Evolutionary conservation across 64 coral and sea anemone genomes (phyloP).

Genomic region (Stichodactyla mertensii): DNA sequence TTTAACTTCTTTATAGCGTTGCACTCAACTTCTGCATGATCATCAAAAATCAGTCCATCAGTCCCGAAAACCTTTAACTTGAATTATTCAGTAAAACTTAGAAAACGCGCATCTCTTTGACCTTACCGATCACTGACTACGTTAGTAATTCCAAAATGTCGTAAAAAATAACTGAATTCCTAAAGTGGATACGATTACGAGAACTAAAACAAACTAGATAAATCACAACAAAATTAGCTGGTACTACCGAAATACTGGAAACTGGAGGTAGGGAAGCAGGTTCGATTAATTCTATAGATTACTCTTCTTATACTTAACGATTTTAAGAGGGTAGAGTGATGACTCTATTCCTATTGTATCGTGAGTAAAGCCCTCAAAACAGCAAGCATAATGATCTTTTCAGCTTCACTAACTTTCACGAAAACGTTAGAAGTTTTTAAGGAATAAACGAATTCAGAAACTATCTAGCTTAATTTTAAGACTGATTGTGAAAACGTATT

Average conservation of each 20-base stretch:
- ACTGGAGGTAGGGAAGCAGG: neutral
- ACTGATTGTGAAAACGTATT: neutral
- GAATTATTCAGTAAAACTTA: neutral
- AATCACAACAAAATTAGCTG: neutral
- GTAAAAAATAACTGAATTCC: neutral
- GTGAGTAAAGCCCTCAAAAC: neutral
- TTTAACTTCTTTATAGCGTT: neutral
- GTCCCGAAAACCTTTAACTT: neutral
- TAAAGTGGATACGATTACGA: neutral
- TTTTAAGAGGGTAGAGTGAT: neutral
- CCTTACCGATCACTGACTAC: neutral
- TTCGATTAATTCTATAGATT: neutral
- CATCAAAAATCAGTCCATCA: neutral
- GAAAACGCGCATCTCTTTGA: neutral
- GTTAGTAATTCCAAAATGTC: no score
- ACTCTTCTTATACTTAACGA: neutral
- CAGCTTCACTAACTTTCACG: neutral
- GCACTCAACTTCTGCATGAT: neutral
- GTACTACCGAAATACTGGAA: neutral
- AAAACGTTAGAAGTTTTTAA: neutral
- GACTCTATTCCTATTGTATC: neutral
- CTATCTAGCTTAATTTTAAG: neutral
- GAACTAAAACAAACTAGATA: neutral
- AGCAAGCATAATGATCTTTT: neutral
- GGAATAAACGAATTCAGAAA: neutral